These are phyloP conservation scores for Nycticebus coucang DNA, from an alignment of 2,113 vertebrate species.

Conservation along the genomic window DNA sequence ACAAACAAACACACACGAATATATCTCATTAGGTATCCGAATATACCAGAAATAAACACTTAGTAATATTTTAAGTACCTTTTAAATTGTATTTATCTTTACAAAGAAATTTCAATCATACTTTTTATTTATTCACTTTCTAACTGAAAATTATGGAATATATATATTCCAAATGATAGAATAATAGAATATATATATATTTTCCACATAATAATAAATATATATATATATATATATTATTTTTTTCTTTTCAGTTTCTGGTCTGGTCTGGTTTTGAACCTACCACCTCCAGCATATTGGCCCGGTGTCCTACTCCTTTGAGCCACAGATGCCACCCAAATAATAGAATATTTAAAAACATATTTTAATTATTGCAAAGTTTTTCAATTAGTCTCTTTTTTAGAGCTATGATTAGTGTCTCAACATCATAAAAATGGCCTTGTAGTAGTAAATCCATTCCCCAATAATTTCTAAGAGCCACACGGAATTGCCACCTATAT, in stretches of 20 bases:
- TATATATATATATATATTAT: too few relatives aligned
- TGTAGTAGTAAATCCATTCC: background rate
- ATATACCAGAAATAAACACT: background rate
- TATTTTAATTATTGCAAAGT: background rate
- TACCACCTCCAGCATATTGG: too few relatives aligned
- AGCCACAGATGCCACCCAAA: background rate
- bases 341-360: background rate
- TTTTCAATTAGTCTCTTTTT: background rate
- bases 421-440: background rate
- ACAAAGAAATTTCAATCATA: background rate
- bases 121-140: background rate
- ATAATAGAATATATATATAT: background rate
- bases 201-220: too few relatives aligned
- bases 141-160: background rate
- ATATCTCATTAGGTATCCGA: background rate
- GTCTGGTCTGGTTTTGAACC: too few relatives aligned
- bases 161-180: background rate
- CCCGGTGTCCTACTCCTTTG: too few relatives aligned
- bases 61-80: background rate
- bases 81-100: constrained; percentile 14
- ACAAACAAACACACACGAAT: background rate
- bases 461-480: background rate
- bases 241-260: too few relatives aligned
- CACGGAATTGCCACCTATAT: background rate
- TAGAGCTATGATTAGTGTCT: background rate